A percentile compares a stretch with the other conserved stretches of the same genome.
phyloP scores from a whole-genome alignment of 2,888 invertebrate species.

The Trichogramma evanescens region DNA sequence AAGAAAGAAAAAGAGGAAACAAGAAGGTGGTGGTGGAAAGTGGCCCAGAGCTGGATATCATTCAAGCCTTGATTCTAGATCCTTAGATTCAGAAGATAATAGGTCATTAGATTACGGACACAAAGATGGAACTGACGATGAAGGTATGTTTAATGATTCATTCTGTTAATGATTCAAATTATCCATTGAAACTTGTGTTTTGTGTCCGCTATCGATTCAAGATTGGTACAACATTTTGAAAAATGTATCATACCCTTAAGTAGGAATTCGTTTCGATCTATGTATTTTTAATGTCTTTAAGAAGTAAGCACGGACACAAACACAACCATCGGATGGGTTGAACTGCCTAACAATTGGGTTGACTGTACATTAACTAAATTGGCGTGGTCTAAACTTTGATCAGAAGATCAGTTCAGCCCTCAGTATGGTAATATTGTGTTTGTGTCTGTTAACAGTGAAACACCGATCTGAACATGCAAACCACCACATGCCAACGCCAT shows the following conservation, averaged over 20 bases:
- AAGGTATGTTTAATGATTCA: constrained; percentile 17
- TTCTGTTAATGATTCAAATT: constrained; percentile 5
- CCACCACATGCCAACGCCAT: constrained; percentile 30
- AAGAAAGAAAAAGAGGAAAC: constrained; percentile 52
- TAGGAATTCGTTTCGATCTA: constrained; percentile 8
- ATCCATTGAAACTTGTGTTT: constrained; percentile 35
- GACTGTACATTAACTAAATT: constrained; percentile 13
- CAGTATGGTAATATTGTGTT: constrained; percentile 44
- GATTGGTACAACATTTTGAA: constrained; percentile 8
- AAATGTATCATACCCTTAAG: constrained; percentile 5
- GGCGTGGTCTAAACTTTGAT: constrained; percentile 11
- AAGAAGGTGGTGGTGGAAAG: constrained; percentile 37
- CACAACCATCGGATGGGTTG: constrained; percentile 45
- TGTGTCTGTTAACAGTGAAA: constrained; percentile 43
- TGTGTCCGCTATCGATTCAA: constrained; percentile 36
- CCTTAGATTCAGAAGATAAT: constrained; percentile 18
- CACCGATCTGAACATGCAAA: constrained; percentile 36
- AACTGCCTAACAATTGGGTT: constrained; percentile 36
- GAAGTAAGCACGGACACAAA: constrained; percentile 40
- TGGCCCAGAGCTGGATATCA: constrained; percentile 30
- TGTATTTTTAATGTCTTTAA: neutral
- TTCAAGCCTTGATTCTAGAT: constrained; percentile 16
- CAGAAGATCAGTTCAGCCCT: constrained; percentile 42
- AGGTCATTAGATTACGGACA: constrained; percentile 17
- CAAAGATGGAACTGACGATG: constrained; percentile 18